Conservation (phyloP, 2,113 vertebrate genomes). For the Podarcis cretensis region DNA sequence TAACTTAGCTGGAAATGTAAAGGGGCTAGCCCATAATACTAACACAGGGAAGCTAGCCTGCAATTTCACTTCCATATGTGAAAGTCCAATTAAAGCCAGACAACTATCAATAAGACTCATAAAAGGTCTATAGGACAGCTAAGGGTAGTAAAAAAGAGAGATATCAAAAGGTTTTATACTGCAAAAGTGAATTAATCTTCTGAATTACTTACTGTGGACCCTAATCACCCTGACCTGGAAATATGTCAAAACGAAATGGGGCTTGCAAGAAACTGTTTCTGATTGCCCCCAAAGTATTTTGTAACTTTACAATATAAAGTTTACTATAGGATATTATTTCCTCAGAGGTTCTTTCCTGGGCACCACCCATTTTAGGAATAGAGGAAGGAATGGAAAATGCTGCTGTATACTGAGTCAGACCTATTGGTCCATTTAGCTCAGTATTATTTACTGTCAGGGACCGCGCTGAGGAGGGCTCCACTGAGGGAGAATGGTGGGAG, state of each 20-base stretch:
- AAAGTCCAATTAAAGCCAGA: conserved; percentile 33
- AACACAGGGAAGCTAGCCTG: conserved; percentile 21
- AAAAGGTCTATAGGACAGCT: neutral
- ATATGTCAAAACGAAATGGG: conserved; percentile 1
- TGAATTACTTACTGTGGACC: conserved; percentile 38
- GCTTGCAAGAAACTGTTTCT: neutral
- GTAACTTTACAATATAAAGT: neutral
- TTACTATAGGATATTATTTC: neutral
- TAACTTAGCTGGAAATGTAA: neutral
- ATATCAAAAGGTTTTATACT: neutral
- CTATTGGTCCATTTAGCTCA: too few species aligned
- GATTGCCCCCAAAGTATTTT: neutral
- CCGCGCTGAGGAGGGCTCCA: too few species aligned
- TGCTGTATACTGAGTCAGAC: too few species aligned
- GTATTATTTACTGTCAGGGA: too few species aligned
- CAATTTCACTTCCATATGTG: conserved; percentile 24
- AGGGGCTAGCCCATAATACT: neutral
- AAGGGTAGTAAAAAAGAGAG: conserved; percentile 18
- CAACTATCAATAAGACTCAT: neutral
- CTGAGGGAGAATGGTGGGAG: too few species aligned
- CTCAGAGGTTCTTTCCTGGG: neutral
- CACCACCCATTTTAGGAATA: neutral
- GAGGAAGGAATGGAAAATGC: neutral
- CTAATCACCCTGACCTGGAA: neutral
- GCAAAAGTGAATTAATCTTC: conserved; percentile 26